phyloP scores from a whole-genome alignment of 2,797 vertebrate genomes.

The Falco novaeseelandiae region DNA sequence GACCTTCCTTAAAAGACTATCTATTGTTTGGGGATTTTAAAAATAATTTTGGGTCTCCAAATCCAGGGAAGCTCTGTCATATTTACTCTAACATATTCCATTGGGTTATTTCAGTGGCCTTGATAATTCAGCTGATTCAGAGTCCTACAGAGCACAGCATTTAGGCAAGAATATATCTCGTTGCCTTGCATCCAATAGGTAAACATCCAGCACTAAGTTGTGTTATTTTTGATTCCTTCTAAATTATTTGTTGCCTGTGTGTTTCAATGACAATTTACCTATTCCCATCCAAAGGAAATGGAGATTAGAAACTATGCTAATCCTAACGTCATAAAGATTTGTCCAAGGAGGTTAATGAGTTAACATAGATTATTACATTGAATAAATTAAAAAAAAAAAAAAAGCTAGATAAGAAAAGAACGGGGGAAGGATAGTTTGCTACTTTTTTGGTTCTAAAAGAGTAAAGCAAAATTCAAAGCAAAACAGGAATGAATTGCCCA shows the following conservation, averaged over 20 bases:
- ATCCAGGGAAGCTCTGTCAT: background rate
- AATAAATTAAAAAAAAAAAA: background rate
- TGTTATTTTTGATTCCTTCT: background rate
- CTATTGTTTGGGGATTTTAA: rapidly evolving
- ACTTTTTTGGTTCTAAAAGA: background rate
- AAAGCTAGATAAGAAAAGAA: background rate
- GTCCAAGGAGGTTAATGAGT: background rate
- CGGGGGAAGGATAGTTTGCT: background rate
- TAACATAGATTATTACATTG: background rate
- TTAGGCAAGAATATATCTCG: background rate
- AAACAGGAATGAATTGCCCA: background rate
- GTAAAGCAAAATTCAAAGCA: background rate
- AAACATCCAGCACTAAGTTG: background rate
- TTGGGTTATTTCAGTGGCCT: background rate
- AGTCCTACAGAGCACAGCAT: background rate
- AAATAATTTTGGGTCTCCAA: background rate
- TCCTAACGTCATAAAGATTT: background rate
- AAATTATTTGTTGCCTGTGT: background rate
- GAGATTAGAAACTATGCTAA: background rate
- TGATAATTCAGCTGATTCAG: background rate
- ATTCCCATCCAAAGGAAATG: background rate
- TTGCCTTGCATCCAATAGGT: background rate
- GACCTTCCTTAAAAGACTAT: background rate
- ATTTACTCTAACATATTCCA: background rate
- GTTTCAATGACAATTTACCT: background rate